These are phyloP conservation scores for Drosophila repleta DNA, from an alignment of 1,140 invertebrate species.

Conservation along the genomic window DNA sequence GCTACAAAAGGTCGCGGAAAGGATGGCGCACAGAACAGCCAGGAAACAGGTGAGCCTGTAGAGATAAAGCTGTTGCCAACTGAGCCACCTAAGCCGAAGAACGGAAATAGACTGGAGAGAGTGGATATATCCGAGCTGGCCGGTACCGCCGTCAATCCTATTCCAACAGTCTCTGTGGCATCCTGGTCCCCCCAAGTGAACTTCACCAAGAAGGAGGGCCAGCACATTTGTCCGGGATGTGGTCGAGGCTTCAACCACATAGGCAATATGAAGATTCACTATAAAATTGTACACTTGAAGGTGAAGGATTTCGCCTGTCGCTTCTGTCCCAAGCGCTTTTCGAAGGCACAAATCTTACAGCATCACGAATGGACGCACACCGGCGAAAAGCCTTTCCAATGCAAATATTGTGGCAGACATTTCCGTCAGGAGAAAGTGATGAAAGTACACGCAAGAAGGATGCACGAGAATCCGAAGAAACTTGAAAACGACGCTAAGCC, in stretches of 20 bases:
- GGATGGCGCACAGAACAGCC: background rate
- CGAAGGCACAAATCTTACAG: conserved; percentile 77
- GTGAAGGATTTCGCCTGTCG: conserved; percentile 81
- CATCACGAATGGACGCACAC: conserved; percentile 82
- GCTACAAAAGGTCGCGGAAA: conserved; percentile 19
- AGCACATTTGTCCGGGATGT: conserved; percentile 77
- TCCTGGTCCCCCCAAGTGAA: conserved; percentile 79
- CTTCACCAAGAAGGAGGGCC: conserved; percentile 78
- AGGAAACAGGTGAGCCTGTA: conserved; percentile 21
- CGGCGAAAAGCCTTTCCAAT: conserved; percentile 84
- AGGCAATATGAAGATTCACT: conserved; percentile 79
- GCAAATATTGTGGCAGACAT: conserved; percentile 69
- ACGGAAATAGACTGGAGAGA: conserved; percentile 60
- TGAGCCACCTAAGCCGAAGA: conserved; percentile 34
- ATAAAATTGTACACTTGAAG: conserved; percentile 79
- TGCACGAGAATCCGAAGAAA: conserved; percentile 66
- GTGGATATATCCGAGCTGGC: conserved; percentile 75
- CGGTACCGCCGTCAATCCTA: conserved; percentile 76
- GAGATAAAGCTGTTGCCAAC: conserved; percentile 15
- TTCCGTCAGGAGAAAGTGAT: conserved; percentile 76
- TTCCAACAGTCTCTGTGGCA: conserved; percentile 73
- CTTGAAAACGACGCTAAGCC: conserved; percentile 3
- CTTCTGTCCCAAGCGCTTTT: conserved; percentile 76
- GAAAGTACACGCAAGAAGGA: conserved; percentile 69
- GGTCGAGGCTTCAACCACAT: conserved; percentile 77